phyloP scores from a whole-genome alignment of 2,797 vertebrate genomes.

The Rousettus madagascariensis region DNA sequence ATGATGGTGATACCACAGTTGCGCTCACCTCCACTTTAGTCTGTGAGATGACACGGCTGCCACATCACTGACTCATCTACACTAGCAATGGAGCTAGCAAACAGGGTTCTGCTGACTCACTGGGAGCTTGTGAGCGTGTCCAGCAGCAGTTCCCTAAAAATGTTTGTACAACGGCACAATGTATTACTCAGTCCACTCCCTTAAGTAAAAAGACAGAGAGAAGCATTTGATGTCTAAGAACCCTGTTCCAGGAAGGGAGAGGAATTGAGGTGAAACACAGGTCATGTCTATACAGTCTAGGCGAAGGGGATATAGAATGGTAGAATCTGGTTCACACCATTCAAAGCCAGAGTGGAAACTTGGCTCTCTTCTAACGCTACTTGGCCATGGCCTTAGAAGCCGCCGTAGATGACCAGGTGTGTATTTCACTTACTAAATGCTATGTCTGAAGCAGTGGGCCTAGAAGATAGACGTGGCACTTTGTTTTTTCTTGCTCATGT shows the following conservation, averaged over 20 bases:
- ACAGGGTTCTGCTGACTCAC: background rate
- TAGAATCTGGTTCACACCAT: background rate
- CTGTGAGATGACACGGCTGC: background rate
- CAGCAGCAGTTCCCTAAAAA: background rate
- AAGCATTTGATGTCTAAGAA: background rate
- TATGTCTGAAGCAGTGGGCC: conserved; percentile 7
- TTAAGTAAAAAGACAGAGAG: background rate
- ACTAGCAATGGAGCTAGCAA: background rate
- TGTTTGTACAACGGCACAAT: background rate
- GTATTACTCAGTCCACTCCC: background rate
- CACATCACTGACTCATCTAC: background rate
- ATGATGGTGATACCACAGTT: background rate
- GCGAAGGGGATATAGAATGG: background rate
- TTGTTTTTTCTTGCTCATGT: conserved; percentile 25
- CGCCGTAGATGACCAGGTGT: conserved; percentile 43
- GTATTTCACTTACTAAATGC: conserved; percentile 34
- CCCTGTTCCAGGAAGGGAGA: conserved; percentile 8
- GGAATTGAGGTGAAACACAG: background rate
- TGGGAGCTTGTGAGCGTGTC: background rate
- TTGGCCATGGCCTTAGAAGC: background rate
- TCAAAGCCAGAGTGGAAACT: background rate
- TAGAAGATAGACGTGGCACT: conserved; percentile 33
- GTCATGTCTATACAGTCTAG: background rate
- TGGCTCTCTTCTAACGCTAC: background rate
- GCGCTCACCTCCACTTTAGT: background rate